Conservation (phyloP, 1,140 invertebrate species). For the Pissodes strobi region DNA sequence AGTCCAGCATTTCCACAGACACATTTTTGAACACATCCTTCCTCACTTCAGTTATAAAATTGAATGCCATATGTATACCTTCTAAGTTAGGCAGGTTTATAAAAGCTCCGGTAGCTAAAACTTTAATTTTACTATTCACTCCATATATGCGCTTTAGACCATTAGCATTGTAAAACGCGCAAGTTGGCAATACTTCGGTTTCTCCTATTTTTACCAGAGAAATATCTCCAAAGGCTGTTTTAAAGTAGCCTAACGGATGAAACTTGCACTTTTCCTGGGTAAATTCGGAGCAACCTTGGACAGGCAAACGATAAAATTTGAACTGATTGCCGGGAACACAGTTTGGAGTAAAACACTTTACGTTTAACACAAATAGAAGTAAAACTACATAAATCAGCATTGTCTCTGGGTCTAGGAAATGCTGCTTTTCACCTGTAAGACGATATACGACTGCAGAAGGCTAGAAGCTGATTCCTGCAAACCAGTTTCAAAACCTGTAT, state of each 20-base stretch:
- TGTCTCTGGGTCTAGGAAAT: too few species aligned
- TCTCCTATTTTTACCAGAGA: slow-evolving; percentile 10
- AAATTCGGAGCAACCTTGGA: not conserved
- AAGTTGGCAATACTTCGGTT: slow-evolving; percentile 6
- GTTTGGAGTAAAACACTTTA: slow-evolving; percentile 6
- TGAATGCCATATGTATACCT: not conserved
- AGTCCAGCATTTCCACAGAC: not conserved
- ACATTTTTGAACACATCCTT: slow-evolving; percentile 8
- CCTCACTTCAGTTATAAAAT: slow-evolving; percentile 3
- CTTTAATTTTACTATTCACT: slow-evolving; percentile 12
- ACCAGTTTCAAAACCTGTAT: too few species aligned
- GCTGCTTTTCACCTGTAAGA: too few species aligned
- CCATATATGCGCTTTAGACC: not conserved
- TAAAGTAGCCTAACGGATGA: not conserved
- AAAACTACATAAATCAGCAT: not conserved
- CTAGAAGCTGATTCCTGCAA: too few species aligned
- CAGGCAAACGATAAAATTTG: slow-evolving; percentile 12
- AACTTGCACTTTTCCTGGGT: not conserved
- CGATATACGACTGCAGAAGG: too few species aligned
- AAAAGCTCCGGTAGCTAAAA: not conserved
- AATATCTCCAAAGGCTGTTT: not conserved
- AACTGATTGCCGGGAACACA: slow-evolving; percentile 8
- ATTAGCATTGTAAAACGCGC: not conserved
- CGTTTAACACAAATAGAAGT: not conserved
- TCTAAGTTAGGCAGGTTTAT: slow-evolving; percentile 5